Conservation (phyloP, 2,888 invertebrate genomes). For the Cephus spinipes region DNA sequence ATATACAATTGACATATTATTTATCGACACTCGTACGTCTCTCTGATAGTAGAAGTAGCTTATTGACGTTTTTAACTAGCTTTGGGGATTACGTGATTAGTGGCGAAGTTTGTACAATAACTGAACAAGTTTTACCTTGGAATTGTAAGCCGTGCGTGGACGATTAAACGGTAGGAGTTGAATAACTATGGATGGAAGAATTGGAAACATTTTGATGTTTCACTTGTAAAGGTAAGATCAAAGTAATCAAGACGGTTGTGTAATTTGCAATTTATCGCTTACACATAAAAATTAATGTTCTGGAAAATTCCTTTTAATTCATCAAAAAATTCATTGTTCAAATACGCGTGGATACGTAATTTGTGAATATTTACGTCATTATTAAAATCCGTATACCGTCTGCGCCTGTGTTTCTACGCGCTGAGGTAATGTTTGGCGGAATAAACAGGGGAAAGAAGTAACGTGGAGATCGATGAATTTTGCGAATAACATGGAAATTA, state of each 20-base stretch:
- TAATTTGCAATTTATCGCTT: background rate
- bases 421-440: background rate
- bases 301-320: background rate
- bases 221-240: background rate
- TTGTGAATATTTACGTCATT: background rate
- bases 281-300: background rate
- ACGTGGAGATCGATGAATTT: background rate
- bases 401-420: background rate
- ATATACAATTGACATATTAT: background rate
- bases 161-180: background rate
- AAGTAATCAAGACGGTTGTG: background rate
- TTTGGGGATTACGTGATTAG: background rate
- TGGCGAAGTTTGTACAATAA: background rate
- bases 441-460: background rate
- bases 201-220: background rate
- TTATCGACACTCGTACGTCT: background rate
- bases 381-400: background rate
- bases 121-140: background rate
- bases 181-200: background rate
- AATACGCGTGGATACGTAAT: background rate
- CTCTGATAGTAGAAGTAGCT: too few species aligned
- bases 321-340: background rate
- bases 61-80: background rate
- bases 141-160: background rate
- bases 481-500: background rate